Evolutionary conservation across 53 echinoderm and acorn worm genomes (phyloP).

Genomic region (Patiria pectinifera): DNA sequence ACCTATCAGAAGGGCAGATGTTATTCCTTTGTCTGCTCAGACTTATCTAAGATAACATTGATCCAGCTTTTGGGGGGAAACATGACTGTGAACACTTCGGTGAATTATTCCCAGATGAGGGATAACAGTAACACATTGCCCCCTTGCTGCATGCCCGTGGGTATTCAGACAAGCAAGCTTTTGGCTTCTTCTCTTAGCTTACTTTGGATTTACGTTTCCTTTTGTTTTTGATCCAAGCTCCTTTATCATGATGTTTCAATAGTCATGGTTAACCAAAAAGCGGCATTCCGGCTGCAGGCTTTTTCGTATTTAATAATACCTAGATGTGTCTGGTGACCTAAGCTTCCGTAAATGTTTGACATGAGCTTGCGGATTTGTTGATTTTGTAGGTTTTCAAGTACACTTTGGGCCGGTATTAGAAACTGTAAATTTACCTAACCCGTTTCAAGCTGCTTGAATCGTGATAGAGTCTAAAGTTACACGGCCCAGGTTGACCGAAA

Average conservation of each 20-base stretch:
- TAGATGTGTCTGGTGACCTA: too few species aligned
- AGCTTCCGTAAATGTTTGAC: too few species aligned
- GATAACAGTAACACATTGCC: background rate
- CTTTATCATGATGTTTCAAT: too few species aligned
- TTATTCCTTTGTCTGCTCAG: background rate
- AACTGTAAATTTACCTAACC: too few species aligned
- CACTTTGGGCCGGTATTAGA: too few species aligned
- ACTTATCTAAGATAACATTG: conserved; percentile 33
- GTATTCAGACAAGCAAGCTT: background rate
- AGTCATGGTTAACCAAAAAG: too few species aligned
- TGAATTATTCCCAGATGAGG: conserved; percentile 13
- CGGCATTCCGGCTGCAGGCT: too few species aligned
- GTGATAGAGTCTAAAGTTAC: too few species aligned
- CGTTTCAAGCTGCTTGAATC: too few species aligned
- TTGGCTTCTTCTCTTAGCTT: background rate
- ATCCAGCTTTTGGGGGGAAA: conserved; percentile 18
- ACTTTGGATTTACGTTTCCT: background rate
- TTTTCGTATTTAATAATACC: too few species aligned
- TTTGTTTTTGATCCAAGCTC: background rate
- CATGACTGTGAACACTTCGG: conserved; percentile 18
- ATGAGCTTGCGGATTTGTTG: background rate
- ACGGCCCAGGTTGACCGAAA: too few species aligned
- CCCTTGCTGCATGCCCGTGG: background rate
- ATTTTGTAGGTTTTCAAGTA: background rate
- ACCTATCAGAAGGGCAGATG: conserved; percentile 32